Base-by-base conservation (phyloP, 2,888 invertebrate species). In the Hoplodrina ambigua region DNA sequence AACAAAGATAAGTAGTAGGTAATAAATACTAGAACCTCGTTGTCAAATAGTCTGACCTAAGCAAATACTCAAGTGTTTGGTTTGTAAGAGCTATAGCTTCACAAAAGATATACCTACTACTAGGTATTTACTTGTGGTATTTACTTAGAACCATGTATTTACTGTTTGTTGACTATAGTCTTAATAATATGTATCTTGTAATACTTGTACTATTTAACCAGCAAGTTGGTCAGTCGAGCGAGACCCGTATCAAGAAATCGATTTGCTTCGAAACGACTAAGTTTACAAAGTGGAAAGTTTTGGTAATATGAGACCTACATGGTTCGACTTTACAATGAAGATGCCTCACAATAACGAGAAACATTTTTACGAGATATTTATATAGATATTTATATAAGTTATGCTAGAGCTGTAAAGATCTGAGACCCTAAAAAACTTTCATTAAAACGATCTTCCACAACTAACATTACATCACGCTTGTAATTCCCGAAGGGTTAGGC, bases 11-110 rank as follows among this genome's bases (percentile, higher is more conserved):
- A 54, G 25, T 61, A 11, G 41, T 20, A 15, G 1, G 15, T 44
- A 57, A 61, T 65, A 54, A 44, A 55, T 52, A 33, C 41, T 37
- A 20, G 30, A 65, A 52, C 20, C 25, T 11, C 41, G 58, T 20
- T 66, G 37, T 50, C 65, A 41, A 63, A 60, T 55, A 65, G 54
- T 58, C 54, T 58, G 13, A 61, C 15, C 53, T n/a, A n/a, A 54
- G 46, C n/a, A 64, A 64, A 69, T 20, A 56, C 60, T 53, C 41
- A 2, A 58, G 41, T 61, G 17, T 70, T 65, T 46, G 25, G 11
- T 37, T 37, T 30, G 13, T 25, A 44, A 25, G 7, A 57, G 30
- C 20, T 53, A 11, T 56, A 41, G 19, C 4, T 44, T 19, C 17
- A 20, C 19, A 20, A 54, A 10, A 19, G 10, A 25, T 15, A 44